These are phyloP conservation scores for Anarhynchus alexandrinus DNA, from an alignment of 2,113 vertebrate species.

Conservation along the genomic window DNA sequence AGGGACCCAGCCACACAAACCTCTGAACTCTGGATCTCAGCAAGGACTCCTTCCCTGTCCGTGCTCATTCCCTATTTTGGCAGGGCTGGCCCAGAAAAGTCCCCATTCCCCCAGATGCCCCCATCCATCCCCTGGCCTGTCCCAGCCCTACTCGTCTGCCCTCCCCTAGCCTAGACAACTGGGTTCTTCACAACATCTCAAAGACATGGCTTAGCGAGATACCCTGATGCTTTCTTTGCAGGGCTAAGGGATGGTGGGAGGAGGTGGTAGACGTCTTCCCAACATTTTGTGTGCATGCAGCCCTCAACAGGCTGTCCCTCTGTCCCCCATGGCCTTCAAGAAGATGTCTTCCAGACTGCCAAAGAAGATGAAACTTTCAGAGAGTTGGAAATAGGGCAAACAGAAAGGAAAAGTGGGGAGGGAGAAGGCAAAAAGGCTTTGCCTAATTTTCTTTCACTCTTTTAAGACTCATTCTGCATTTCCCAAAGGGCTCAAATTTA, in stretches of 20 bases:
- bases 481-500: not conserved
- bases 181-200: not conserved
- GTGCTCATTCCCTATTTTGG: fast-evolving
- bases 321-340: fast-evolving
- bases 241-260: not conserved
- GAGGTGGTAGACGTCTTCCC: not conserved
- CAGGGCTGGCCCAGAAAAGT: not conserved
- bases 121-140: not conserved
- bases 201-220: not conserved
- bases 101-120: fast-evolving
- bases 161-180: not conserved
- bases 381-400: not conserved
- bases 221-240: not conserved
- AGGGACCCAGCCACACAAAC: not conserved
- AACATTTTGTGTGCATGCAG: not conserved
- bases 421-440: not conserved
- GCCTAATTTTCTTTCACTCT: not conserved
- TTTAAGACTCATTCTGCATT: not conserved
- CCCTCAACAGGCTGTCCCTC: not conserved
- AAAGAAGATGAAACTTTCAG: not conserved
- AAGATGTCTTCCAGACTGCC: not conserved
- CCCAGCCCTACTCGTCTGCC: no score
- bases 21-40: not conserved
- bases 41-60: not conserved
- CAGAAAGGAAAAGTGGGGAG: not conserved